Percentiles rank a stretch among this genome's conserved stretches.
Conservation (phyloP, 37 sponge, comb jelly and placozoan genomes). For the Hormiphora californensis region DNA sequence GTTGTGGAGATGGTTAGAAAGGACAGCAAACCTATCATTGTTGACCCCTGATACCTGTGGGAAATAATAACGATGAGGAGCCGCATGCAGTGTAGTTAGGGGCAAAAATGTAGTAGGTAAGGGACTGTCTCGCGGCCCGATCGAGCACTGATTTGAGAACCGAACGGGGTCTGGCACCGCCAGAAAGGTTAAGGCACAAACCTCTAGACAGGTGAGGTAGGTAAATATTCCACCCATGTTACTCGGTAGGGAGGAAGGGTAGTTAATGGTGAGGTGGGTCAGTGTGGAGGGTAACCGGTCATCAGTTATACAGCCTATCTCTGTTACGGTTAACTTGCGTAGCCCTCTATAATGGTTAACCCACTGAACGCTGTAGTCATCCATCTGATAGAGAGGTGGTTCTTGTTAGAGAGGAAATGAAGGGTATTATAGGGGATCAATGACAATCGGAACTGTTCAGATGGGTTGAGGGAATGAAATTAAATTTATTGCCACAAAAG, state of each 20-base stretch:
- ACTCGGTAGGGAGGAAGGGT: background rate
- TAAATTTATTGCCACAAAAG: no score
- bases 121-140: no score
- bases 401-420: no score
- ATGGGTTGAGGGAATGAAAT: no score
- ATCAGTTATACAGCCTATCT: background rate
- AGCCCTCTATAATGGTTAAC: background rate
- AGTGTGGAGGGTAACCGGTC: background rate
- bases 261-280: conserved; percentile 1
- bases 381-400: background rate
- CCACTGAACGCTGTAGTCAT: background rate
- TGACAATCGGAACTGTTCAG: no score
- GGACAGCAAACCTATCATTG: background rate
- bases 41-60: background rate
- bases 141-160: no score
- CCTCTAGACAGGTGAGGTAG: background rate
- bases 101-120: no score
- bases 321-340: conserved; percentile 1
- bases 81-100: no score
- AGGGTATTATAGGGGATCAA: no score
- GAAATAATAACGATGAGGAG: no score
- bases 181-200: background rate
- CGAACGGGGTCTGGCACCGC: no score
- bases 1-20: conserved; percentile 21
- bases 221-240: background rate